A percentile compares a stretch with the other conserved stretches of the same genome.
These are phyloP conservation scores for Lutjanus erythropterus DNA, from an alignment of 2,113 vertebrate species.

Conservation along the genomic window DNA sequence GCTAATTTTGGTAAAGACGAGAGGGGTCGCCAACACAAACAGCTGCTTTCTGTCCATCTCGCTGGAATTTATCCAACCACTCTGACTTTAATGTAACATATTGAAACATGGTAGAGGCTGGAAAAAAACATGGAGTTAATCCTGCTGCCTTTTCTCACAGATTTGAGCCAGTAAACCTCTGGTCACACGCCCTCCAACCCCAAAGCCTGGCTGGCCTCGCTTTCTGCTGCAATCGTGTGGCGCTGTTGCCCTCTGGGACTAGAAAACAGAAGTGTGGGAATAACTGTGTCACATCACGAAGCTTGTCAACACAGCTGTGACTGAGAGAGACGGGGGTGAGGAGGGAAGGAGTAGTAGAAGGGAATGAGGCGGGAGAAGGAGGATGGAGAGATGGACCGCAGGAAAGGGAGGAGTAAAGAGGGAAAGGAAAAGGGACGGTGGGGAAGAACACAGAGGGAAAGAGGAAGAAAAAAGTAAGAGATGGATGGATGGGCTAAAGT, in stretches of 20 bases:
- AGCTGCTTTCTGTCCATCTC: neutral
- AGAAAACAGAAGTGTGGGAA: slow-evolving; percentile 12
- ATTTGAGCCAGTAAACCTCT: neutral
- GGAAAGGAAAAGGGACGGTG: neutral
- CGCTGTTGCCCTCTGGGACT: neutral
- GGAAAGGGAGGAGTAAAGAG: neutral
- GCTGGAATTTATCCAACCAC: neutral
- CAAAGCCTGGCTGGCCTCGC: neutral
- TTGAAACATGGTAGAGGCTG: neutral
- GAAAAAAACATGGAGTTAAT: no score
- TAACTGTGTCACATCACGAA: slow-evolving; percentile 12
- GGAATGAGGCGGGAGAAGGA: neutral
- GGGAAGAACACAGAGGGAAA: neutral
- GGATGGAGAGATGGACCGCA: neutral
- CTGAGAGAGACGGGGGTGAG: neutral
- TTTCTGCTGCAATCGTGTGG: neutral
- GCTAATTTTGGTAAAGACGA: no score
- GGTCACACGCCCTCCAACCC: neutral
- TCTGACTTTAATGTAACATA: neutral
- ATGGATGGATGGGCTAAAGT: neutral
- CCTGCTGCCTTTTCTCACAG: neutral
- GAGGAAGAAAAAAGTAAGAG: neutral
- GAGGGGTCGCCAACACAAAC: no score
- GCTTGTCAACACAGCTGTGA: slow-evolving; percentile 29
- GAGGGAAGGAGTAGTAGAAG: neutral